Evolutionary conservation across 2,113 vertebrate species (phyloP).

Genomic region (Festucalex cinctus): DNA sequence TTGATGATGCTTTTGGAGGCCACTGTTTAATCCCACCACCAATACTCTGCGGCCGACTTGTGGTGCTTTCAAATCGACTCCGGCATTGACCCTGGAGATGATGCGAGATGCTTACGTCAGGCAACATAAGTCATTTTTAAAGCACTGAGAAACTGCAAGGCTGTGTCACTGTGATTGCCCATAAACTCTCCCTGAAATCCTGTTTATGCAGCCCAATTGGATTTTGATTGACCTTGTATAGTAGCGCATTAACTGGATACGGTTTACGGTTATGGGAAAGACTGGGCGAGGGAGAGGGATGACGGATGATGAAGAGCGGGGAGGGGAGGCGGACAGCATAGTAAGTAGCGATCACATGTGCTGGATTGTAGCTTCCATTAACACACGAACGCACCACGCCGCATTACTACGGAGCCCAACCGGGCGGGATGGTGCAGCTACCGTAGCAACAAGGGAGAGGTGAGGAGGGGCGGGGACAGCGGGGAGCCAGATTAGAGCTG

Average conservation of each 20-base stretch:
- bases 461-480: conserved; percentile 47
- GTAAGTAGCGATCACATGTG: conserved; percentile 12
- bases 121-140: conserved; percentile 5
- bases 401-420: conserved; percentile 48
- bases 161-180: neutral
- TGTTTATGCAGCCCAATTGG: conserved; percentile 6
- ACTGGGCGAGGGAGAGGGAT: neutral
- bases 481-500: conserved; percentile 28
- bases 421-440: conserved; percentile 50
- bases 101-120: conserved; percentile 2
- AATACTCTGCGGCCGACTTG: neutral
- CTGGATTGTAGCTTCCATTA: conserved; percentile 25
- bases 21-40: neutral
- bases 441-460: conserved; percentile 70
- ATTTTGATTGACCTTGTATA: conserved; percentile 6
- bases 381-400: conserved; percentile 10
- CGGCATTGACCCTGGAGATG: conserved; percentile 4
- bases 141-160: conserved; percentile 4
- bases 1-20: neutral
- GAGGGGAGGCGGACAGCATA: neutral
- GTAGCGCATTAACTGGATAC: neutral
- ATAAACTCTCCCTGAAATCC: conserved; percentile 6
- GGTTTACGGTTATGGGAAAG: conserved; percentile 1
- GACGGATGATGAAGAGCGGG: conserved; percentile 8
- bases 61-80: neutral